Percentiles rank a stretch among this genome's conserved stretches.
phyloP scores from a whole-genome alignment of 2,797 vertebrate genomes.

The Spinus olivaceus region DNA sequence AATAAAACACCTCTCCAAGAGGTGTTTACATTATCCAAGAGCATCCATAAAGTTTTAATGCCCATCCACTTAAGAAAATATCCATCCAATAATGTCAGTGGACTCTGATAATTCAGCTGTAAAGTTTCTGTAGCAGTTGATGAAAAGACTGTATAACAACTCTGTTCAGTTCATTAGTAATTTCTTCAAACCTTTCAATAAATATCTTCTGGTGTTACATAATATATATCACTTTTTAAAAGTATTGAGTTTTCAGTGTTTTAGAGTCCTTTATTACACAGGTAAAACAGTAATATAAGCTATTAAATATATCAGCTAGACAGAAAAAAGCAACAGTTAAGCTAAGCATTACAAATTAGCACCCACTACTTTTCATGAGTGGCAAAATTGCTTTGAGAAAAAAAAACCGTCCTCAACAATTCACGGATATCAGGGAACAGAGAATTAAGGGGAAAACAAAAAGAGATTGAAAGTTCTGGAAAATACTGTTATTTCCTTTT shows the following conservation, averaged over 20 bases:
- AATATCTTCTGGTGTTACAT: not conserved
- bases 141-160: not conserved
- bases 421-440: not conserved
- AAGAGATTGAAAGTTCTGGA: not conserved
- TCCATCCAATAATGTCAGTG: not conserved
- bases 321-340: not conserved
- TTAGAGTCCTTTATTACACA: not conserved
- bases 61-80: not conserved
- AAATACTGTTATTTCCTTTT: not conserved
- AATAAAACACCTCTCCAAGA: not conserved
- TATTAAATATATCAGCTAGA: not conserved
- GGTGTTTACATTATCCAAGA: not conserved
- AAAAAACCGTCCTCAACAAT: not conserved
- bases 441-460: not conserved
- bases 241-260: not conserved
- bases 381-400: not conserved
- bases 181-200: not conserved
- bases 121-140: not conserved
- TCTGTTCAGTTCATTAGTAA: not conserved
- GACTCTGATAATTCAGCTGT: not conserved
- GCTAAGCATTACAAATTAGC: not conserved
- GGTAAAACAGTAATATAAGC: not conserved
- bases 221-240: not conserved
- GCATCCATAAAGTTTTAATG: not conserved
- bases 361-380: not conserved